These are phyloP conservation scores for Cecidostiba fungosa DNA, from an alignment of 2,888 invertebrate species.

Conservation along the genomic window DNA sequence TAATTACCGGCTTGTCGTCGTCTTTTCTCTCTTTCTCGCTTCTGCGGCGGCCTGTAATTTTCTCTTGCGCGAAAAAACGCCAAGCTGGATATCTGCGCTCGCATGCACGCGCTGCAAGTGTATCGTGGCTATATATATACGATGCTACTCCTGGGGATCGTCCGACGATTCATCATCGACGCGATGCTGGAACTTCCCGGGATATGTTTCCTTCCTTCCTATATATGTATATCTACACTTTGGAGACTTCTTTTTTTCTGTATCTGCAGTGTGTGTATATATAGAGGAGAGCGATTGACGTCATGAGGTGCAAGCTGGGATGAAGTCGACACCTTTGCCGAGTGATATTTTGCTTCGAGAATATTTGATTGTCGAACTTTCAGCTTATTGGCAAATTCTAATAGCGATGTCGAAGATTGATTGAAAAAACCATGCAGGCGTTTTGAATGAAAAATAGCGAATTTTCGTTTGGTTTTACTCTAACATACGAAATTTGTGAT, in stretches of 20 bases:
- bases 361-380: too few relatives aligned
- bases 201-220: slow-evolving; percentile 7
- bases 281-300: not conserved
- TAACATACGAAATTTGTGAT: too few relatives aligned
- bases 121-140: not conserved
- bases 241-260: not conserved
- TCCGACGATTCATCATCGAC: slow-evolving; percentile 6
- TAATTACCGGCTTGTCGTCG: not conserved
- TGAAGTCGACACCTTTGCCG: too few relatives aligned
- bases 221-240: not conserved
- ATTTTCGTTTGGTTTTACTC: too few relatives aligned
- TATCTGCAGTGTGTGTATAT: too few relatives aligned
- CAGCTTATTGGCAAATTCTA: too few relatives aligned
- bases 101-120: not conserved
- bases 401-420: too few relatives aligned
- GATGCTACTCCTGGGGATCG: not conserved
- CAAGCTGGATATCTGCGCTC: too few relatives aligned
- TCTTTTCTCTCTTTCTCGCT: too few relatives aligned
- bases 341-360: too few relatives aligned
- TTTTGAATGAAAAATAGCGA: too few relatives aligned
- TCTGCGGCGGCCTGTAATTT: slow-evolving; percentile 20
- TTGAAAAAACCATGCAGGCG: too few relatives aligned
- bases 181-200: slow-evolving; percentile 16
- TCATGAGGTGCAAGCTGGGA: not conserved
- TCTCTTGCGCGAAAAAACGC: not conserved